Evolutionary conservation across 2,797 vertebrate genomes (phyloP).

Genomic region (Microctenopoma stevenorrisi): DNA sequence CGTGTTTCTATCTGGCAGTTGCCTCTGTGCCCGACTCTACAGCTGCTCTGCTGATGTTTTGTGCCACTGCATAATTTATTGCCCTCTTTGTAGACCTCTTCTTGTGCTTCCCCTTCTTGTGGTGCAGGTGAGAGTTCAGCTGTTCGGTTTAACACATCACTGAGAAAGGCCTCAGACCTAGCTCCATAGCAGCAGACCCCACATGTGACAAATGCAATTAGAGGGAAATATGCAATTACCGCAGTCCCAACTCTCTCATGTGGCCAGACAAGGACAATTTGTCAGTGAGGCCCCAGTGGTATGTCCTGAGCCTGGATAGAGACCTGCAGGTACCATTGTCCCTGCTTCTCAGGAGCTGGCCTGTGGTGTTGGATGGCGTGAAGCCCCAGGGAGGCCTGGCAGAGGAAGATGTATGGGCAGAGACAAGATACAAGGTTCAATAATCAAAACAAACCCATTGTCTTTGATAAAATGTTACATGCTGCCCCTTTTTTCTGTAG

Average conservation of each 20-base stretch:
- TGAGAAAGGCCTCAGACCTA: conserved; percentile 67
- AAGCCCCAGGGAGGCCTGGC: conserved; percentile 68
- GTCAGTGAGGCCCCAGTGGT: conserved; percentile 83
- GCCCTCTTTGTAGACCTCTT: conserved; percentile 67
- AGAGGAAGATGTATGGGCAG: conserved; percentile 72
- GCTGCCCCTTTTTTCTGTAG: conserved; percentile 12
- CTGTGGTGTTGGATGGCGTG: conserved; percentile 61
- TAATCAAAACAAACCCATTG: conserved; percentile 68
- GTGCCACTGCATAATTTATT: conserved; percentile 80
- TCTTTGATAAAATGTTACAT: conserved; percentile 50
- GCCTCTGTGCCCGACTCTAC: conserved; percentile 51
- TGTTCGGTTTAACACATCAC: conserved; percentile 78
- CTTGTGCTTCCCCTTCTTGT: conserved; percentile 59
- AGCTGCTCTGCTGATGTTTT: conserved; percentile 74
- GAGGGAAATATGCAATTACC: conserved; percentile 86
- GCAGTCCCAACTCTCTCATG: conserved; percentile 80
- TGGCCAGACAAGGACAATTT: conserved; percentile 85
- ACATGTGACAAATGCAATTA: conserved; percentile 86
- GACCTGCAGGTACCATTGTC: conserved; percentile 76
- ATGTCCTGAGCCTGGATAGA: conserved; percentile 76
- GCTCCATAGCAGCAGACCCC: conserved; percentile 66
- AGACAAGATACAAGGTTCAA: conserved; percentile 69
- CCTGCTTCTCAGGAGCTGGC: conserved; percentile 60
- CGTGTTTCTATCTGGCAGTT: conserved; percentile 60
- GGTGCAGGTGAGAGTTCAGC: conserved; percentile 82